Evolutionary conservation across 2,797 vertebrate species (phyloP), one percentile per base, ranked within the genome.

Genomic region (Siniperca obscura): DNA sequence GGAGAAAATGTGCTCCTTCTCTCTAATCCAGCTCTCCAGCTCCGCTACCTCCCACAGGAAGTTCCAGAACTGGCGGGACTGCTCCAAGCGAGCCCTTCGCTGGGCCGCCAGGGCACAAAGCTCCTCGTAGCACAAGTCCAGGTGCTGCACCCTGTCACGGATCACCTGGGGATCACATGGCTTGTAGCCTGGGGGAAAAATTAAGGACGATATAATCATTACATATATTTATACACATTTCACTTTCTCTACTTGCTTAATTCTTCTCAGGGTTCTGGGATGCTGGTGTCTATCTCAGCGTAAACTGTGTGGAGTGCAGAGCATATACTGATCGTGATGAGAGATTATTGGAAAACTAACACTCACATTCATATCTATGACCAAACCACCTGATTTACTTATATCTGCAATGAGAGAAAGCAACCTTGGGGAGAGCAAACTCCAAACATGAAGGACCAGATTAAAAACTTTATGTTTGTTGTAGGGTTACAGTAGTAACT

Each of bases 121-220:
- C 87, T 99, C 98, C 86, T 91, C 90, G 40, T 97, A 96, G 85
- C 98, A 98, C 83, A 97, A 85, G 48, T 98, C 95, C 83, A 99
- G 93, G 89, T 98, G 98, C 79, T 95, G 96, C 74, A 99, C 97
- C 0, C 98, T 94, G 76, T 98, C 97, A 19, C 76, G 93, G 92
- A 99, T 98, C 89, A 99, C 93, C 91, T 98, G 97, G 65, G 98
- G 98, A 69, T 99, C 97, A 6, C 98, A 99, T n/a, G 98, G 98
- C 84, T 97, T 98, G 88, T 99, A 99, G 89, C 95, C 98, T 99
- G 90, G 9, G 46, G 30, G 21, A 59, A 10, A 44, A 53, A 66
- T 17, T 1, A 60, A 55, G 12, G n/a, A 56, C 5, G 68, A 68
- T 13, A 57, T 4, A 48, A 42, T 17, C 11, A 2, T 76, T 65